Evolutionary conservation across 1,140 invertebrate species (phyloP).

Genomic region (Neodiprion fabricii): DNA sequence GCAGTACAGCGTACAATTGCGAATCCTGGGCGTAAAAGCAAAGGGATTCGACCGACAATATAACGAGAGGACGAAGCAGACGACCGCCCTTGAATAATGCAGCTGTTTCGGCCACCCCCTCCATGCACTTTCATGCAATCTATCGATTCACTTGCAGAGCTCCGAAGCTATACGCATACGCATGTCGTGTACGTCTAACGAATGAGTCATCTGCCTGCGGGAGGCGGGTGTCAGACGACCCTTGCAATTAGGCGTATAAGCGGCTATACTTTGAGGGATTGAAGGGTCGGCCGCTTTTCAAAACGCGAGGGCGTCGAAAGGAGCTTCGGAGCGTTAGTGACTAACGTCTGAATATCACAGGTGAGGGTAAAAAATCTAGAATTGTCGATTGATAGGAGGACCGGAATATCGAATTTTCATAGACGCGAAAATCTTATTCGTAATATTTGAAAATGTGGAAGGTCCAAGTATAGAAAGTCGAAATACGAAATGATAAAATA

Average conservation of each 20-base stretch:
- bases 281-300: neutral
- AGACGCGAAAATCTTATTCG: too few relatives aligned
- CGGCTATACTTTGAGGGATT: neutral
- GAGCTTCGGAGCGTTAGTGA: neutral
- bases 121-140: neutral
- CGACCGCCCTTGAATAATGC: neutral
- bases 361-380: too few relatives aligned
- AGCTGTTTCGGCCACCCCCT: neutral
- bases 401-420: too few relatives aligned
- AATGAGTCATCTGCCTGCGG: neutral
- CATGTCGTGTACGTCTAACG: neutral
- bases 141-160: neutral
- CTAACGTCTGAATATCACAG: too few relatives aligned
- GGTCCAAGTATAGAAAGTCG: too few relatives aligned
- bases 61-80: neutral
- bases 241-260: neutral
- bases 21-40: neutral
- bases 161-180: neutral
- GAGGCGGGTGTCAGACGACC: neutral
- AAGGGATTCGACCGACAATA: neutral
- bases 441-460: too few relatives aligned
- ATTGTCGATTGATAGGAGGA: too few relatives aligned
- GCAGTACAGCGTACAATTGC: neutral
- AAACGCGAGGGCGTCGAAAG: neutral
- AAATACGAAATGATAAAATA: too few relatives aligned